Base-by-base conservation (phyloP, 2,797 vertebrate genomes). In the Anisognathus igniventris region DNA sequence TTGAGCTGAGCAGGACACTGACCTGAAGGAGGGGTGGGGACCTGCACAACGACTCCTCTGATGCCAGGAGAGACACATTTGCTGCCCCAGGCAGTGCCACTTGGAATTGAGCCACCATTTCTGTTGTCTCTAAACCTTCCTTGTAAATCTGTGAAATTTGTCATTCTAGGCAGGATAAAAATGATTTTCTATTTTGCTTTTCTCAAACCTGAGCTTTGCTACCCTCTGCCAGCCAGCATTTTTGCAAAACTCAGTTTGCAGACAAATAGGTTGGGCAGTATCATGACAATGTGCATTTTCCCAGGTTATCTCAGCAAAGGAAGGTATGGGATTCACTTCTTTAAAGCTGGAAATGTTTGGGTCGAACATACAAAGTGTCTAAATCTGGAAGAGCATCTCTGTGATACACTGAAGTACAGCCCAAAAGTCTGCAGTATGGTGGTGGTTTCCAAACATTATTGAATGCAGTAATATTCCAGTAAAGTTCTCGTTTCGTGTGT, bases 21-120 rank as follows among this genome's bases (percentile, higher is more conserved):
- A 53, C n/a, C 56, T 79, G 58, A 81, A 86, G 24, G 39, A 90
- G 23, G 6, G 5, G 6, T 54, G n/a, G 20, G 39, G 39, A 66
- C 14, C 17, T 77, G 42, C 18, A 83, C 2, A 10, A 68, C 0
- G 0, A 35, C 30, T 89, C 24, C 51, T 58, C 6, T 66, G 50
- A 67, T 19, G 18, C 23, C 3, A 2, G 30, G 24, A 65, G 68
- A 39, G 39, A 22, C 27, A 53, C 0, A 0, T 64, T 39, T 62
- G 8, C 30, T 1, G 11, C 5, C 21, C 5, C 20, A 42, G 27
- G 27, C 48, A 85, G 8, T 18, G 30, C 10, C 28, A 25, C 65
- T 77, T 71, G 48, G 57, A 86, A 16, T 14, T 6, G 2, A 82
- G 10, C 6, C 45, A 53, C 24, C 4, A 12, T 9, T 61, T 83